Evolutionary conservation across 2,888 invertebrate species (phyloP).

Genomic region (Parapristionchus giblindavisi): DNA sequence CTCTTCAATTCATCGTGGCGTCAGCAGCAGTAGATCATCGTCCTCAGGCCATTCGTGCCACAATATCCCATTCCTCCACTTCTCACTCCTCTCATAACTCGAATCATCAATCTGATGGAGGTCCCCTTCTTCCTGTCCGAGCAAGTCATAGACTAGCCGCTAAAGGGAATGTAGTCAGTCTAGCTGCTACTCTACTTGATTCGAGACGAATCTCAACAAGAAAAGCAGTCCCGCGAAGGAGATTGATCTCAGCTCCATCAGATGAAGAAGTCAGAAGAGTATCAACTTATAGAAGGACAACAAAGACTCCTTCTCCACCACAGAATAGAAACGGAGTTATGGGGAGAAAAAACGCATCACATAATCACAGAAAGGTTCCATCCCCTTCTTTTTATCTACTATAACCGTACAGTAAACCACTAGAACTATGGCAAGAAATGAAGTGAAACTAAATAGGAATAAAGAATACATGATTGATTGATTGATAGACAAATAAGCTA

Average conservation of each 20-base stretch:
- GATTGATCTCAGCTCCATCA: conserved; percentile 14
- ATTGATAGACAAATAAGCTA: not conserved
- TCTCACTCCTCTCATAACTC: no score
- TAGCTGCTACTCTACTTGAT: conserved; percentile 13
- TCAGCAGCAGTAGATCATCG: no score
- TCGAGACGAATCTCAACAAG: conserved; percentile 12
- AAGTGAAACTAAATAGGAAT: not conserved
- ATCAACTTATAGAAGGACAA: not conserved
- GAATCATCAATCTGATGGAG: not conserved
- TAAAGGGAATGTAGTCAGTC: not conserved
- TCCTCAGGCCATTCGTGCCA: no score
- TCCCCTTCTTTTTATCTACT: not conserved
- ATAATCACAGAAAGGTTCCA: not conserved
- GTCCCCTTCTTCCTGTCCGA: not conserved
- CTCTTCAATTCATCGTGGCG: no score
- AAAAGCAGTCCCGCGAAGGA: not conserved
- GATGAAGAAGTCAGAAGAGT: not conserved
- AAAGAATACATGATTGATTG: no score
- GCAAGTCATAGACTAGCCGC: conserved; percentile 22
- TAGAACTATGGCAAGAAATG: not conserved
- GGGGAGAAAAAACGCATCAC: no score
- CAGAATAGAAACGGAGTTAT: no score
- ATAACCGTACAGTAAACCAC: not conserved
- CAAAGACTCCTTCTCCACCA: conserved; percentile 27
- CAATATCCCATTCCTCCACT: no score